Percentiles rank a stretch among this genome's conserved stretches.
Conservation (phyloP, 2,888 invertebrate species). For the Aplocera efformata region DNA sequence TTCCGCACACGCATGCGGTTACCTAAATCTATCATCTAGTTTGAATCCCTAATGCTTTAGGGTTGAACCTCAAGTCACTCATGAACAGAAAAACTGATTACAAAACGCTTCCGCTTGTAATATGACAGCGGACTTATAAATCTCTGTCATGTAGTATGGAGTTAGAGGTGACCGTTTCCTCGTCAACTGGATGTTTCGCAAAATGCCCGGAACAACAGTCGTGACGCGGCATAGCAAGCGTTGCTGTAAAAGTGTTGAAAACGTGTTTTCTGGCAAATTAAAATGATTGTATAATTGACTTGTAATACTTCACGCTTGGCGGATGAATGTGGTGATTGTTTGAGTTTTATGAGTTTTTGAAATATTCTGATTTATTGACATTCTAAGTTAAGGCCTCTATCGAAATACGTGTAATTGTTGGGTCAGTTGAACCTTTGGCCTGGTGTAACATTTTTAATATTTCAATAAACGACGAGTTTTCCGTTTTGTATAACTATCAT, state of each 20-base stretch:
- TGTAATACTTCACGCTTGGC: conserved; percentile 10
- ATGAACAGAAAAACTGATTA: neutral
- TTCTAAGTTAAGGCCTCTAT: too few species aligned
- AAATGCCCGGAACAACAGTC: conserved; percentile 37
- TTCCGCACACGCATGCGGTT: too few species aligned
- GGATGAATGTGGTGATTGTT: neutral
- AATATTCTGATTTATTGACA: neutral
- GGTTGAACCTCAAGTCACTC: too few species aligned
- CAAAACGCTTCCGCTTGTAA: neutral
- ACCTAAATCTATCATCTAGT: too few species aligned
- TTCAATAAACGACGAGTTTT: too few species aligned
- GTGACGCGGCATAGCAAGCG: conserved; percentile 28
- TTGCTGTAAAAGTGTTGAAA: conserved; percentile 13
- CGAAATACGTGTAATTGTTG: too few species aligned
- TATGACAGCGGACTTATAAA: neutral
- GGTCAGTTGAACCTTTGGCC: too few species aligned
- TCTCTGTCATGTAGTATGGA: conserved; percentile 10
- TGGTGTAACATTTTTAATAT: too few species aligned
- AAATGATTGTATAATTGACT: conserved; percentile 8
- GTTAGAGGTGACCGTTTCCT: conserved; percentile 19
- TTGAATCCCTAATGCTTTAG: too few species aligned
- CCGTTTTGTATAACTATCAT: too few species aligned
- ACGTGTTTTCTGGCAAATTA: conserved; percentile 16
- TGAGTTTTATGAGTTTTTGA: too few species aligned
- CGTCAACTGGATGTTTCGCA: conserved; percentile 24